A percentile compares a stretch with the other conserved stretches of the same genome.
These are phyloP conservation scores for Heteromurus nitidus DNA, from an alignment of 2,888 invertebrate genomes.

Conservation along the genomic window DNA sequence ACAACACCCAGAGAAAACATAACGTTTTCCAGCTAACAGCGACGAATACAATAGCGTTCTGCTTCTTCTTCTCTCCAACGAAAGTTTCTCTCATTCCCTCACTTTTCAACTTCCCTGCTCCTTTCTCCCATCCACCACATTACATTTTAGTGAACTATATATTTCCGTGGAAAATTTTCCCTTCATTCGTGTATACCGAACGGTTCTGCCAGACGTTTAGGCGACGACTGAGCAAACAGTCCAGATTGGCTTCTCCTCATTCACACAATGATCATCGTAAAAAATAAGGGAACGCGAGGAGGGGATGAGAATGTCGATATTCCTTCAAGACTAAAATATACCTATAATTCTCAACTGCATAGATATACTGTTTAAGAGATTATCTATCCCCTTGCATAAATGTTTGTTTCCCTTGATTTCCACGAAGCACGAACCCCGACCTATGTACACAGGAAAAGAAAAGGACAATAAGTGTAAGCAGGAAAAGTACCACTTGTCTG, in stretches of 20 bases:
- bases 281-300: too few species aligned
- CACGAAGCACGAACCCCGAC: constrained; percentile 50
- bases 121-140: constrained; percentile 2
- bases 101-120: constrained; percentile 35
- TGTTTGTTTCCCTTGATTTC: constrained; percentile 44
- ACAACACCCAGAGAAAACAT: constrained; percentile 29
- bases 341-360: too few species aligned
- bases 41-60: not conserved
- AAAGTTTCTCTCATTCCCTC: constrained; percentile 33
- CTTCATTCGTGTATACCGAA: not conserved
- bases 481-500: constrained; percentile 57
- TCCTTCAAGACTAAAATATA: too few species aligned
- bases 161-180: constrained; percentile 26
- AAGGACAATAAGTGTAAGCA: constrained; percentile 26
- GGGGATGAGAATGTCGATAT: too few species aligned
- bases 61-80: constrained; percentile 19
- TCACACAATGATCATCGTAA: constrained; percentile 24
- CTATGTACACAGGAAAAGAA: constrained; percentile 42
- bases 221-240: constrained; percentile 21
- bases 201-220: constrained; percentile 24
- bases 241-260: constrained; percentile 49
- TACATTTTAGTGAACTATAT: constrained; percentile 43
- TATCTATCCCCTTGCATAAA: too few species aligned
- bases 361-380: too few species aligned
- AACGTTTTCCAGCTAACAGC: constrained; percentile 31